Evolutionary conservation across 1,140 invertebrate species (phyloP).

Genomic region (Agrypnia vestita): DNA sequence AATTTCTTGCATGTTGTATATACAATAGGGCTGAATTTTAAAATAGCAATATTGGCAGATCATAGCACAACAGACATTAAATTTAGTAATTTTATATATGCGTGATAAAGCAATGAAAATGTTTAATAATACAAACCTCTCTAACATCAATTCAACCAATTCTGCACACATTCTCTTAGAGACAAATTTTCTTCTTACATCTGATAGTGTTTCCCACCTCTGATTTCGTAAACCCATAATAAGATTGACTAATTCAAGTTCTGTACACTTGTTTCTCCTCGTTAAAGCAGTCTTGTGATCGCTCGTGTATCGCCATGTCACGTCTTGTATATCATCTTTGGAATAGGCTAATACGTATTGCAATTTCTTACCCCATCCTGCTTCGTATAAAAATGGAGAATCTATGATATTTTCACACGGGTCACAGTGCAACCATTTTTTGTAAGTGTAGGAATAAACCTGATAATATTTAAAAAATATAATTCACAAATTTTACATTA

Average conservation of each 20-base stretch:
- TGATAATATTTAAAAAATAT: conserved; percentile 61
- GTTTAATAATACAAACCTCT: conserved; percentile 64
- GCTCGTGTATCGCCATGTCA: conserved; percentile 94
- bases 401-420: conserved; percentile 94
- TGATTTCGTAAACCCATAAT: conserved; percentile 70
- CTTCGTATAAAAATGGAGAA: conserved; percentile 92
- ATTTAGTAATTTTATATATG: too few relatives aligned
- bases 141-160: conserved; percentile 73
- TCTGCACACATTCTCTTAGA: conserved; percentile 72
- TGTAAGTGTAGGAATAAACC: conserved; percentile 79
- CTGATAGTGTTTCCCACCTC: conserved; percentile 70
- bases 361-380: conserved; percentile 91
- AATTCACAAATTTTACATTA: neutral
- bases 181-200: conserved; percentile 71
- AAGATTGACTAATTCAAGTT: conserved; percentile 74
- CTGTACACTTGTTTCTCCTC: conserved; percentile 76
- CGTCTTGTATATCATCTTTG: conserved; percentile 93
- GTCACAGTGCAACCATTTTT: conserved; percentile 95
- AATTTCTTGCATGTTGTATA: too few relatives aligned
- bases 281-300: conserved; percentile 76
- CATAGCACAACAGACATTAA: too few relatives aligned
- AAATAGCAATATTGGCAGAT: too few relatives aligned
- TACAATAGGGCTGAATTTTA: too few relatives aligned
- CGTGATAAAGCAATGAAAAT: neutral
- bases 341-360: conserved; percentile 93